Conservation (phyloP, 2,888 invertebrate species). For the Polydrusus cervinus region DNA sequence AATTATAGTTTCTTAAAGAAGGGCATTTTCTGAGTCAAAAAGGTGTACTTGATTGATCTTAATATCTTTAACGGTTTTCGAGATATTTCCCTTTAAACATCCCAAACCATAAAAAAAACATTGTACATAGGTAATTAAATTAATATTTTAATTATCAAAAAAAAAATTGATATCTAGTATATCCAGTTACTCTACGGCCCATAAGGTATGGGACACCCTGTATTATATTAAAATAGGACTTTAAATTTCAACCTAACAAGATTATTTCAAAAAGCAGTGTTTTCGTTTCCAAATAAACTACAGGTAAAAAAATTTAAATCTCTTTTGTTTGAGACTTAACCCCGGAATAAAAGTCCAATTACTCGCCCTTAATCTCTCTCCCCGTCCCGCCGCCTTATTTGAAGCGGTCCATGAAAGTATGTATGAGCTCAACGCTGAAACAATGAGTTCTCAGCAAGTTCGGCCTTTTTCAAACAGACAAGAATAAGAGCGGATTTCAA, state of each 20-base stretch:
- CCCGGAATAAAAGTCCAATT: conserved; percentile 54
- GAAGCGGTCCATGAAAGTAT: conserved; percentile 68
- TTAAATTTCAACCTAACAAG: neutral
- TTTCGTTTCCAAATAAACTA: conserved; percentile 29
- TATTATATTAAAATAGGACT: neutral
- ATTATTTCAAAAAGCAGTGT: conserved; percentile 12
- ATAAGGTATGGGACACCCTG: too few species aligned
- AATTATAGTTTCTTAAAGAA: too few species aligned
- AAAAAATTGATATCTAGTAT: too few species aligned
- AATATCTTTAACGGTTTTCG: too few species aligned
- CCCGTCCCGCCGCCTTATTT: conserved; percentile 22
- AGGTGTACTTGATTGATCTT: too few species aligned
- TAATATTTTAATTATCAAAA: too few species aligned
- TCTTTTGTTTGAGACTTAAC: conserved; percentile 43
- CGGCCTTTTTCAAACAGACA: conserved; percentile 65
- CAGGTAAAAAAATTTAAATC: conserved; percentile 37
- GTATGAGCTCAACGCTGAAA: conserved; percentile 70
- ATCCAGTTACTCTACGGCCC: too few species aligned
- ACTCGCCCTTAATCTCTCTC: conserved; percentile 49
- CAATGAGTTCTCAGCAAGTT: conserved; percentile 67
- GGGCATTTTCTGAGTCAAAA: too few species aligned
- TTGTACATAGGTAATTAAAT: too few species aligned
- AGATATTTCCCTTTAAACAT: too few species aligned
- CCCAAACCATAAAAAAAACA: too few species aligned
- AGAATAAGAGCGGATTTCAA: conserved; percentile 73